phyloP scores from a whole-genome alignment of 2,113 vertebrate species.

The Amia ocellicauda region DNA sequence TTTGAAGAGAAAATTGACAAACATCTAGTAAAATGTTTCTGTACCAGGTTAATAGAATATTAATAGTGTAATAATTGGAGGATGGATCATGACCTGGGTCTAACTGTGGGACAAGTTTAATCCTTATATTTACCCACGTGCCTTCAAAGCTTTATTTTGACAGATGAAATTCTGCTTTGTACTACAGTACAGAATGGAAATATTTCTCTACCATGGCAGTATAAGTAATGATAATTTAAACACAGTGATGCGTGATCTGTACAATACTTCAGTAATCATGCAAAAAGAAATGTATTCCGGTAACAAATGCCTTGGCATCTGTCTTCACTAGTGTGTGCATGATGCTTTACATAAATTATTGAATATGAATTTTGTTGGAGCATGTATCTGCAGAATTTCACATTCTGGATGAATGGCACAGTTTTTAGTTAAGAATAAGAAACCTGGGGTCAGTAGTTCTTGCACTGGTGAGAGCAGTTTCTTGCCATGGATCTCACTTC shows the following conservation, averaged over 20 bases:
- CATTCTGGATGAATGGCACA: background rate
- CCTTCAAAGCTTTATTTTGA: conserved; percentile 14
- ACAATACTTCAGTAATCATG: conserved; percentile 48
- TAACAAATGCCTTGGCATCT: conserved; percentile 45
- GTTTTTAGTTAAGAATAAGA: conserved; percentile 10
- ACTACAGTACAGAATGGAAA: conserved; percentile 2
- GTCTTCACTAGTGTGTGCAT: conserved; percentile 32
- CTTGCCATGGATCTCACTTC: background rate
- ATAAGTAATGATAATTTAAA: conserved; percentile 42
- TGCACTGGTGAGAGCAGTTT: background rate
- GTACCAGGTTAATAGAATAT: conserved; percentile 27
- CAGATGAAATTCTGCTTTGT: conserved; percentile 10
- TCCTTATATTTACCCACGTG: conserved; percentile 13
- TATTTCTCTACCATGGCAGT: conserved; percentile 5
- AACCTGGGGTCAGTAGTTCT: conserved; percentile 17
- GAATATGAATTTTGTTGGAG: conserved; percentile 20
- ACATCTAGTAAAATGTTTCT: conserved; percentile 3
- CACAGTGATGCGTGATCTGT: conserved; percentile 44
- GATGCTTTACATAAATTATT: conserved; percentile 31
- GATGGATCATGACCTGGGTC: conserved; percentile 8
- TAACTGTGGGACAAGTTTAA: conserved; percentile 7
- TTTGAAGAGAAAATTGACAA: conserved; percentile 14
- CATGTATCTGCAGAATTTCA: conserved; percentile 7
- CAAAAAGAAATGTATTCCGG: conserved; percentile 45
- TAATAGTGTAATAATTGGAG: conserved; percentile 34